Evolutionary conservation across 1,140 invertebrate species (phyloP).

Genomic region (Agrilus planipennis): DNA sequence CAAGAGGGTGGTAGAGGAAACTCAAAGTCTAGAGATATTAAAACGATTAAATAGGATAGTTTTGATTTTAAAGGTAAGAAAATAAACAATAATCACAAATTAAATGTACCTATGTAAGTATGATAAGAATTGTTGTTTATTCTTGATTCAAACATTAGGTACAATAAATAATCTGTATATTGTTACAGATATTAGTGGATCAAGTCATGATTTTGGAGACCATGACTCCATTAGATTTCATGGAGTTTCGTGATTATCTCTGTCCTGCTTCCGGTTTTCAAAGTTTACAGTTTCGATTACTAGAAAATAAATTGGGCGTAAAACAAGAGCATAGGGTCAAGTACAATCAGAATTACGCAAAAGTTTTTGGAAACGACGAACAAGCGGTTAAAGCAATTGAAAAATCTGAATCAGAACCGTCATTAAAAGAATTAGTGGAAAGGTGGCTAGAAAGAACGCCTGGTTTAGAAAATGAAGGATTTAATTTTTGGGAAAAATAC

Average conservation of each 20-base stretch:
- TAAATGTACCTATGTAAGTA: neutral
- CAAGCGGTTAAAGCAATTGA: constrained; percentile 58
- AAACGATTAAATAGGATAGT: constrained; percentile 86
- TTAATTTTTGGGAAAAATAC: constrained; percentile 92
- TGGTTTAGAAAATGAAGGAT: constrained; percentile 68
- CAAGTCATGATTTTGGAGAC: constrained; percentile 96
- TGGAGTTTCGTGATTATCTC: constrained; percentile 88
- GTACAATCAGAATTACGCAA: constrained; percentile 86
- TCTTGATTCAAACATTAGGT: neutral
- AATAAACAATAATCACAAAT: neutral
- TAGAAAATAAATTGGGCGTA: constrained; percentile 95
- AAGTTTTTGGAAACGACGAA: constrained; percentile 69
- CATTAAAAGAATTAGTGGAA: constrained; percentile 73
- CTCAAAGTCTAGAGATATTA: constrained; percentile 83
- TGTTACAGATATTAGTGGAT: constrained; percentile 75
- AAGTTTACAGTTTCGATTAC: constrained; percentile 87
- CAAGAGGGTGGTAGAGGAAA: constrained; percentile 73
- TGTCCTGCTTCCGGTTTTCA: constrained; percentile 96
- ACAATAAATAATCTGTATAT: constrained; percentile 8
- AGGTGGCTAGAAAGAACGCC: constrained; percentile 92
- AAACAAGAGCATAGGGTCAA: constrained; percentile 77
- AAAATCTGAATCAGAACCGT: constrained; percentile 71
- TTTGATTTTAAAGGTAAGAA: constrained; percentile 82
- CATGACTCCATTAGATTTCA: constrained; percentile 95
- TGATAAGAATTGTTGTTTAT: neutral